Evolutionary conservation across 2,888 invertebrate species (phyloP), one percentile per base, ranked within the genome.

Genomic region (Dynastes hyllus): DNA sequence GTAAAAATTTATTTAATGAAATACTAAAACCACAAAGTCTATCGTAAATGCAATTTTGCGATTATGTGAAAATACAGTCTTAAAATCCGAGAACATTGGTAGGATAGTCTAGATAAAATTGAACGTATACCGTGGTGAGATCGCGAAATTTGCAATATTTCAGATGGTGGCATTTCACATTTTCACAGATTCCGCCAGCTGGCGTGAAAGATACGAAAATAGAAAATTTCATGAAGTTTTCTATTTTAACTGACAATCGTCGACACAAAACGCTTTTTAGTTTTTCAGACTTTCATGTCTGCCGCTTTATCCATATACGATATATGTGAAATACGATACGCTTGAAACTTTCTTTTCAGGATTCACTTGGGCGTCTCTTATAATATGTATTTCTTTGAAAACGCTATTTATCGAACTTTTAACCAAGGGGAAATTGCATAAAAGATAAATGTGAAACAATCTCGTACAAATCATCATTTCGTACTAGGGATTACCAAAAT

Each of bases 181-280:
- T 55, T 78, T 63, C 58, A 63, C 78, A 78, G 71, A 73, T 65
- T 53, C 51, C 16, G 45, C 77, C 65, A 65, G 73, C 73, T 61
- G 58, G 50, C 22, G 61, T 22, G 55, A 40, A 32, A 75, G 50
- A 75, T 75, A 75, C 61, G 73, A 73, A 69, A 69, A 69, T 53
- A 69, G 66, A 61, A 66, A 65, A 65, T 22, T 78, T 61, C 78
- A 22, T 71, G 53, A 73, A 78, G 71, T 78, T 71, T 78, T 73
- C 78, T 61, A 65, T 78, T 78, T 78, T 51, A 78, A 37, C 78
- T 75, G 73, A 75, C 61, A 75, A 75, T 75, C 61, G 73, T 63
- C 63, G 73, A 75, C 73, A 75, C 22, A 61, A 45, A 75, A 75
- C 61, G 45, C 73, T 45, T 75, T 75, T 75, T 75, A 75, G 73